Conservation (phyloP, 2,888 invertebrate genomes). For the Chrysomela aeneicollis region DNA sequence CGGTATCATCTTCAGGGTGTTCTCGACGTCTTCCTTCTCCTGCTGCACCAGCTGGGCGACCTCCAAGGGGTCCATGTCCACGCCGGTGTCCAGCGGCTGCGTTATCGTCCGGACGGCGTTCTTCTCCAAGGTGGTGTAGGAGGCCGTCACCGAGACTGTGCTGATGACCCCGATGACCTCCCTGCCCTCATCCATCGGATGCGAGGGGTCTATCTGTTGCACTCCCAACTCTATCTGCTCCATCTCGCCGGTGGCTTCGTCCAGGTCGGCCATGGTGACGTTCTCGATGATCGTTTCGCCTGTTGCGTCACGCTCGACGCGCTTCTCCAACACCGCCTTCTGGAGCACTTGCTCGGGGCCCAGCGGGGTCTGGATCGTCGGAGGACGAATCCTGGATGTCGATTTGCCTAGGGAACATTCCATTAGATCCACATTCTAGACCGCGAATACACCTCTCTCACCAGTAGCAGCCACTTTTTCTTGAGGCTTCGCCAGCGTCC, state of each 20-base stretch:
- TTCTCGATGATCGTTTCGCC: constrained; percentile 47
- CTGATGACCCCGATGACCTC: constrained; percentile 41
- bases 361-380: constrained; percentile 42
- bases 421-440: too few species aligned
- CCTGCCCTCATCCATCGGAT: constrained; percentile 22
- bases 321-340: constrained; percentile 50
- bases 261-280: constrained; percentile 43
- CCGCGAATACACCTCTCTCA: neutral
- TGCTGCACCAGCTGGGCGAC: constrained; percentile 53
- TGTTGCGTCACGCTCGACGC: constrained; percentile 49
- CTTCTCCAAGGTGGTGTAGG: constrained; percentile 27
- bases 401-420: constrained; percentile 16
- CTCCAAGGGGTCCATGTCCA: constrained; percentile 45
- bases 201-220: constrained; percentile 27
- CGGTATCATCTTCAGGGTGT: constrained; percentile 52
- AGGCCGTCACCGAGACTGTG: constrained; percentile 38
- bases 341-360: constrained; percentile 49
- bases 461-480: constrained; percentile 35
- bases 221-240: constrained; percentile 18
- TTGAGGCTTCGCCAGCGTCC: constrained; percentile 21
- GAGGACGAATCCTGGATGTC: constrained; percentile 23
- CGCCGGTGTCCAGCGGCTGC: constrained; percentile 19
- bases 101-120: constrained; percentile 23
- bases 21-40: constrained; percentile 56
- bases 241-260: constrained; percentile 27